Conservation (phyloP, 2,888 invertebrate species). For the Meloe dianella region DNA sequence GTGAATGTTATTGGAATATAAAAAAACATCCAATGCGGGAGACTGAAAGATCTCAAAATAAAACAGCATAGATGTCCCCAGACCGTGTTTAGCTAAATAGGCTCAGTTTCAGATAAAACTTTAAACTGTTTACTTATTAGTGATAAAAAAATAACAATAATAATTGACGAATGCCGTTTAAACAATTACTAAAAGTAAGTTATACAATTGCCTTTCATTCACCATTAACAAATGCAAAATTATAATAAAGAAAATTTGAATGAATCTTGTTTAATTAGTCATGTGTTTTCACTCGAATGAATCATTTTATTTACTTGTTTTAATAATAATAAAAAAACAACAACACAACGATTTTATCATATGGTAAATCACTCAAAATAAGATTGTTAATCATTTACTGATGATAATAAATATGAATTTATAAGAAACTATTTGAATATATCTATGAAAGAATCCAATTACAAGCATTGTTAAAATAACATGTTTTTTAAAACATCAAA, state of each 20-base stretch:
- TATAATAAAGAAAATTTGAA: background rate
- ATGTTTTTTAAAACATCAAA: constrained; percentile 31
- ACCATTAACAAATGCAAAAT: background rate
- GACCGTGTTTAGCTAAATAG: constrained; percentile 47
- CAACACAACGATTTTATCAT: background rate
- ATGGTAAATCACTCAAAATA: background rate
- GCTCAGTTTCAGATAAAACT: constrained; percentile 34
- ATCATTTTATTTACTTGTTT: constrained; percentile 30
- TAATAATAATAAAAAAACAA: constrained; percentile 23
- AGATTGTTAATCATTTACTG: background rate
- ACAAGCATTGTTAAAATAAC: constrained; percentile 44
- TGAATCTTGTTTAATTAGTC: constrained; percentile 16
- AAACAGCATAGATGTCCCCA: constrained; percentile 59
- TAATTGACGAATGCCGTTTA: no score
- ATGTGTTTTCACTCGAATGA: constrained; percentile 29
- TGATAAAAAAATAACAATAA: constrained; percentile 14
- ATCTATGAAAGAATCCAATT: constrained; percentile 33
- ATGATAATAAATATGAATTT: background rate
- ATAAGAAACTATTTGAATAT: background rate
- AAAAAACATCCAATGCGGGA: constrained; percentile 53
- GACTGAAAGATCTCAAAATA: constrained; percentile 60
- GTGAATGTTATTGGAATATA: background rate
- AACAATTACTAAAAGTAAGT: background rate
- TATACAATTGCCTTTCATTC: background rate
- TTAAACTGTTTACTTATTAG: constrained; percentile 30